A percentile compares a stretch with the other conserved stretches of the same genome.
Conservation (phyloP, 2,888 invertebrate genomes). For the Latrodectus elegans region DNA sequence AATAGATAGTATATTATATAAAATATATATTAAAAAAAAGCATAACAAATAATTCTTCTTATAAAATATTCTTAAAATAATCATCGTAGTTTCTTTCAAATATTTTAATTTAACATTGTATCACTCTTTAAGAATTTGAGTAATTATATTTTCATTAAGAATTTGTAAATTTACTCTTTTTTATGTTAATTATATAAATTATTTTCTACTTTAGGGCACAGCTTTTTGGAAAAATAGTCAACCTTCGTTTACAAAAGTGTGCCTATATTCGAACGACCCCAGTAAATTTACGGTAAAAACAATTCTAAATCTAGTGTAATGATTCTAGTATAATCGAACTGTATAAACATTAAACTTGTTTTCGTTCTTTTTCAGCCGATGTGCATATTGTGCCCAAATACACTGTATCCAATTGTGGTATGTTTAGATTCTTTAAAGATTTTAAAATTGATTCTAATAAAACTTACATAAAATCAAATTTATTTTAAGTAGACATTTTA, state of each 20-base stretch:
- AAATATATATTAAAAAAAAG: too few species aligned
- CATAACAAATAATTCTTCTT: too few species aligned
- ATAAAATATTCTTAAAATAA: too few species aligned
- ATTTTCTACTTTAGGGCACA: constrained; percentile 22
- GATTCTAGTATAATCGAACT: background rate
- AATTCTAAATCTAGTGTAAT: background rate
- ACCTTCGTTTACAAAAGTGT: constrained; percentile 56
- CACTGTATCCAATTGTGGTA: constrained; percentile 59
- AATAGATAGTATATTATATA: too few species aligned
- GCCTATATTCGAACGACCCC: constrained; percentile 57
- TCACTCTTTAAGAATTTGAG: too few species aligned
- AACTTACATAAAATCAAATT: too few species aligned
- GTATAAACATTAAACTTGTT: background rate
- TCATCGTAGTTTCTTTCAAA: too few species aligned
- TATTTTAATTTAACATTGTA: too few species aligned
- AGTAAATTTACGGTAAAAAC: constrained; percentile 48
- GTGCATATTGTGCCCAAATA: constrained; percentile 59
- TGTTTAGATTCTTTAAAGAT: background rate
- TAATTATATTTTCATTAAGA: too few species aligned
- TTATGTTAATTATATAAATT: background rate
- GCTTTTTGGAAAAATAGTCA: constrained; percentile 58
- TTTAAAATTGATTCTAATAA: background rate
- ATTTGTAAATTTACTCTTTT: background rate
- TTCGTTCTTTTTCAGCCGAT: constrained; percentile 45
- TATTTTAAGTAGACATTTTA: too few species aligned